Evolutionary conservation across 2,113 vertebrate genomes (phyloP).

Genomic region (Amazona vittata): DNA sequence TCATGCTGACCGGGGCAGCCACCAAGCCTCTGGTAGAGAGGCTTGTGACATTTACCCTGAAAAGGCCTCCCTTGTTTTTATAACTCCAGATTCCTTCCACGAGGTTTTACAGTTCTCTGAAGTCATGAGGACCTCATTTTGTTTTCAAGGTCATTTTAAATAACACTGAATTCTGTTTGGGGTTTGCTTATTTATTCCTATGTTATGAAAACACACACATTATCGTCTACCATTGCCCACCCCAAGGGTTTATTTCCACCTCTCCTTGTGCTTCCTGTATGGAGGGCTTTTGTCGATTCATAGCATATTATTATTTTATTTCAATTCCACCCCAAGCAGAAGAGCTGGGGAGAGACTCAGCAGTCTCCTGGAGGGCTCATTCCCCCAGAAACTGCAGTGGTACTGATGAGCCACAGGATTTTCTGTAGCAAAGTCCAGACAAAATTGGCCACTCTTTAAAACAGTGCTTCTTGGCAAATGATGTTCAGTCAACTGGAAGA

Average conservation of each 20-base stretch:
- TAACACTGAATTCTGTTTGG: background rate
- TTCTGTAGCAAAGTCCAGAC: background rate
- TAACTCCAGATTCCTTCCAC: background rate
- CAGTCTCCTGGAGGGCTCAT: background rate
- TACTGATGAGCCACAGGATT: background rate
- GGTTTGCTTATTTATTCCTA: background rate
- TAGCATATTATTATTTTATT: background rate
- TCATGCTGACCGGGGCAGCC: background rate
- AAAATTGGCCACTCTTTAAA: conserved; percentile 3
- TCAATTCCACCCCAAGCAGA: background rate
- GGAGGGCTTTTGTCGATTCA: background rate
- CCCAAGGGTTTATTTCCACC: background rate
- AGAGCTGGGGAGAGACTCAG: background rate
- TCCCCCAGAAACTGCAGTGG: background rate
- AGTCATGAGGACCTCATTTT: background rate
- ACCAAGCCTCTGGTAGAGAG: background rate
- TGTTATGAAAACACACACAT: background rate
- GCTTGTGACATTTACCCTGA: background rate
- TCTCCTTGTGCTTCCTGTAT: background rate
- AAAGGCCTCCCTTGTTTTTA: background rate
- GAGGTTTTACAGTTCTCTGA: background rate
- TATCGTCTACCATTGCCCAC: background rate
- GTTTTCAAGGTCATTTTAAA: conserved; percentile 9
- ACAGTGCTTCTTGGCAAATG: background rate
- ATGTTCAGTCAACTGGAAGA: conserved; percentile 27